A percentile compares a stretch with the other conserved stretches of the same genome.
phyloP scores from a whole-genome alignment of 2,888 invertebrate genomes.

The Poecilobothrus nobilitatus region DNA sequence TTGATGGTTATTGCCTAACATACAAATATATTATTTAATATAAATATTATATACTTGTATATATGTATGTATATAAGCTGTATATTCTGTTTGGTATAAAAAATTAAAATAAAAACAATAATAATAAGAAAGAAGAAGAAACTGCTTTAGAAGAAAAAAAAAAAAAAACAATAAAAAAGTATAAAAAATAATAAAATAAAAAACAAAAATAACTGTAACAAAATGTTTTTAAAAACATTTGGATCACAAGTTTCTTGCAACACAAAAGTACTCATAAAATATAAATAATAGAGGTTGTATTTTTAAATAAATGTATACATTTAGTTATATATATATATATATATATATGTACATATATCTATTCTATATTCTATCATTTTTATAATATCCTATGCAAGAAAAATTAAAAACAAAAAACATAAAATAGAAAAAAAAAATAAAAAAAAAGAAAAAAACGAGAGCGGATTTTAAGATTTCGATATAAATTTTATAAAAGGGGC shows the following conservation, averaged over 20 bases:
- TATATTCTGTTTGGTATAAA: background rate
- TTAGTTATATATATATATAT: background rate
- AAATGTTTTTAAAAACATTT: conserved; percentile 6
- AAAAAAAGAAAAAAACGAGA: background rate
- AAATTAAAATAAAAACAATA: background rate
- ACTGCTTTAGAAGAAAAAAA: background rate
- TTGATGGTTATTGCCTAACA: conserved; percentile 6
- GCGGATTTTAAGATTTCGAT: background rate
- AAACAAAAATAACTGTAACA: background rate
- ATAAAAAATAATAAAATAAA: background rate
- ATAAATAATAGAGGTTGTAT: conserved; percentile 1
- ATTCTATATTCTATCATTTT: background rate
- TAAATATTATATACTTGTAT: background rate
- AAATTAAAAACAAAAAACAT: background rate
- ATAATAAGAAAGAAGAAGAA: background rate
- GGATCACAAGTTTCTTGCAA: conserved; percentile 6
- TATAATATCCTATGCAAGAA: background rate
- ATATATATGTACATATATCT: background rate
- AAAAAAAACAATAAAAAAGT: background rate
- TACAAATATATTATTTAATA: background rate
- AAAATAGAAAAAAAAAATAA: background rate
- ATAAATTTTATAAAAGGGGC: background rate
- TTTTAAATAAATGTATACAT: background rate
- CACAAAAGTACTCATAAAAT: background rate
- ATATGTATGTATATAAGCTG: background rate